Conservation (phyloP, 2,113 vertebrate genomes). For the Takifugu flavidus region DNA sequence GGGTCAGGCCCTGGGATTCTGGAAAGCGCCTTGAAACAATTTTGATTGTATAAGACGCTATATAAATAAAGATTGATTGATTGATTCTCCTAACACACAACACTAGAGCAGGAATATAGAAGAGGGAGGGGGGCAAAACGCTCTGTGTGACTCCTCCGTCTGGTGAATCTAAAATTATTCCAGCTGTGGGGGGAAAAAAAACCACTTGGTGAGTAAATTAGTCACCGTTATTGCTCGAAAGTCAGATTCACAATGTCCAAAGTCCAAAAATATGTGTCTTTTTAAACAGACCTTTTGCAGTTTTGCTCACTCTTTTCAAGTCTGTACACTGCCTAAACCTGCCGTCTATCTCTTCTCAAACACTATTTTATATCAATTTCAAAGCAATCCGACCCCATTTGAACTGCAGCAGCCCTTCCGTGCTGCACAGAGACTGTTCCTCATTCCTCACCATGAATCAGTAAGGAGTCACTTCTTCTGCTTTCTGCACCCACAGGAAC, state of each 20-base stretch:
- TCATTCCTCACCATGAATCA: conserved; percentile 40
- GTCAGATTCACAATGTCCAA: too few relatives aligned
- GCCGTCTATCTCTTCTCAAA: neutral
- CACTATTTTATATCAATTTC: neutral
- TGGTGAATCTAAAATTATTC: conserved; percentile 1
- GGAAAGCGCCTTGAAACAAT: too few relatives aligned
- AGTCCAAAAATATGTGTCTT: too few relatives aligned
- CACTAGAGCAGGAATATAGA: too few relatives aligned
- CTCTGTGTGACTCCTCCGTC: neutral
- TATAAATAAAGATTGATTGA: too few relatives aligned
- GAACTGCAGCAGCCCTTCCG: conserved; percentile 12
- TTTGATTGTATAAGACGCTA: too few relatives aligned
- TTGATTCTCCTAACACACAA: too few relatives aligned
- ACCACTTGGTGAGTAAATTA: too few relatives aligned
- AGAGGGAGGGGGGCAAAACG: neutral
- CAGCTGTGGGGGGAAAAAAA: neutral
- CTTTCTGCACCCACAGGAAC: conserved; percentile 5
- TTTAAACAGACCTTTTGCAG: neutral
- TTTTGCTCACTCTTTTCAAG: conserved; percentile 3
- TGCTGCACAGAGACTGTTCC: conserved; percentile 4
- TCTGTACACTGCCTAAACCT: neutral
- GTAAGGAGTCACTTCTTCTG: conserved; percentile 47
- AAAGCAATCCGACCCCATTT: neutral
- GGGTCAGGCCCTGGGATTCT: too few relatives aligned
- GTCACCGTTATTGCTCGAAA: too few relatives aligned